Conservation (phyloP, 2,797 vertebrate species). For the Lycodopsis pacificus region DNA sequence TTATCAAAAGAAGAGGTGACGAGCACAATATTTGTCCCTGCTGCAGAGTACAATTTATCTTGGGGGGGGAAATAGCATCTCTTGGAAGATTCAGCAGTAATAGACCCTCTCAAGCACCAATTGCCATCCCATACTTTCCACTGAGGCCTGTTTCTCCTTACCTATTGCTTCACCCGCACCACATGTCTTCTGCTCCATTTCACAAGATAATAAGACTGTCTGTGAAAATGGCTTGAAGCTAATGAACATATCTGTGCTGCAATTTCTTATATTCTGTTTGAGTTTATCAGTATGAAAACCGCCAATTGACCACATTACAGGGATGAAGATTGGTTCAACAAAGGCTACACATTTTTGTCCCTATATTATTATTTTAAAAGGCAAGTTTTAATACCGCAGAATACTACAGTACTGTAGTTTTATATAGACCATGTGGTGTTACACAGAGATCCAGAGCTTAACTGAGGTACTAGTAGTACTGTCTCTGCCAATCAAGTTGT, state of each 20-base stretch:
- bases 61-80: conserved; percentile 63
- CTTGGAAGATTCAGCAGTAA: conserved; percentile 67
- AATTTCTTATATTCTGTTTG: conserved; percentile 30
- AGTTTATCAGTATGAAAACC: conserved; percentile 33
- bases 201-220: conserved; percentile 68
- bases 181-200: conserved; percentile 71
- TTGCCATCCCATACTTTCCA: conserved; percentile 61
- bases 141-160: conserved; percentile 45
- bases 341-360: background rate
- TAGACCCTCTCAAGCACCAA: conserved; percentile 53
- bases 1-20: conserved; percentile 64
- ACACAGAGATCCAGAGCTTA: conserved; percentile 1
- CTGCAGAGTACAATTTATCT: conserved; percentile 73
- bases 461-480: conserved; percentile 6
- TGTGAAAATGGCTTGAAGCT: conserved; percentile 54
- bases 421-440: conserved; percentile 20
- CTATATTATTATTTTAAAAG: background rate
- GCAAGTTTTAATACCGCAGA: background rate
- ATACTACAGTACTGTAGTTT: background rate
- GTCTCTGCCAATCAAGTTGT: background rate
- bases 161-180: conserved; percentile 44
- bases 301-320: conserved; percentile 22
- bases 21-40: conserved; percentile 70
- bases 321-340: background rate
- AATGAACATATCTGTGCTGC: conserved; percentile 50